Evolutionary conservation across 2,888 invertebrate genomes (phyloP), one percentile per base, ranked within the genome.

Genomic region (Calliopum simillimum): DNA sequence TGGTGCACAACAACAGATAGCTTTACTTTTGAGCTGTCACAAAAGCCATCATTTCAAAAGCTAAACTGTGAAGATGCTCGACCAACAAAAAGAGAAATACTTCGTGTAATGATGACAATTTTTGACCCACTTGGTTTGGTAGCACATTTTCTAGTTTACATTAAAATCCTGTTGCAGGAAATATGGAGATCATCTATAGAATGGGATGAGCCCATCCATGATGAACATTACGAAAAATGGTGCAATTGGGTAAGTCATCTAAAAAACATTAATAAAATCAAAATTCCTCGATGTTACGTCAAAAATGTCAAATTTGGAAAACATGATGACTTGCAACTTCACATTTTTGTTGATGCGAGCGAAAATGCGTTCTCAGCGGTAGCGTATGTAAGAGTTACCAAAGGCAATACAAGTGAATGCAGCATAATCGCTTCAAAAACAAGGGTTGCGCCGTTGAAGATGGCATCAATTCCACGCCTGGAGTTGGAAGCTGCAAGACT

Each of bases 251-350:
- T 76, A 0, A 55, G 71, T 11, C 49, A 73, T 5, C 51, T 80
- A 11, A 73, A 73, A 1, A 55, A 73, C 8, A 65, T 76, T 13
- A 71, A 75, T 51, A 63, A 72, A 11, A 21, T 78, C 4, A 44
- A 65, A 12, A 77, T 79, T 12, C 76, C 75, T 12, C 62, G 77
- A 41, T 77, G 74, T 21, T 78, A 77, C 13, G 13, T 51, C 2
- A 66, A 71, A 4, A 23, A 59, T 46, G 61, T 63, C 19, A 47
- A 33, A 11, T 16, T 71, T 14, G 47, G 25, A 25, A 5, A 25
- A 25, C 25, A 25, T 25, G 25, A 33, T 6, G 4, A 33, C 33
- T 33, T 33, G 53, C 69, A 68, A 65, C 25, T 76, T 4, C 73
- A 73, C 56, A 71, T 71, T 43, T 73, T 70, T 44, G 70, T 70